A percentile compares a stretch with the other conserved stretches of the same genome.
Conservation (phyloP, 64 coral and sea anemone species). For the Exaiptasia diaphana region DNA sequence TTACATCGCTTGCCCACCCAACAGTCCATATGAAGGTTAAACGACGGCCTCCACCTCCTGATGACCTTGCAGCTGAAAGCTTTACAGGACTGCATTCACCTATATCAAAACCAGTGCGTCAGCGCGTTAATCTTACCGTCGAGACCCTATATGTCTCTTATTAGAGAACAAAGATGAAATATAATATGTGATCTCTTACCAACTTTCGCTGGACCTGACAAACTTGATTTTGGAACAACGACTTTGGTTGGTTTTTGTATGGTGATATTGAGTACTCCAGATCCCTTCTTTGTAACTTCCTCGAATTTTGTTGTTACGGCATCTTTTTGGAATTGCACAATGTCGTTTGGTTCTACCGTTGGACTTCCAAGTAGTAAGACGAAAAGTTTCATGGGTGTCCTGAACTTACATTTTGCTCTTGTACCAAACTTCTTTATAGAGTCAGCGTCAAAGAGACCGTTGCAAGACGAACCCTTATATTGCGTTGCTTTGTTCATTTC, state of each 20-base stretch:
- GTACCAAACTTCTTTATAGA: conserved; percentile 16
- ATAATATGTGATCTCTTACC: conserved; percentile 18
- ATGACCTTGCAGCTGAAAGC: conserved; percentile 24
- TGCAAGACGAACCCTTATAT: neutral
- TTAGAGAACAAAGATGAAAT: too few species aligned
- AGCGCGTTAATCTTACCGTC: too few species aligned
- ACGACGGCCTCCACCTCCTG: conserved; percentile 23
- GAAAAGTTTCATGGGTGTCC: neutral
- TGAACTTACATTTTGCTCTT: neutral
- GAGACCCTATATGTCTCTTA: too few species aligned
- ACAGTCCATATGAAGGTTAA: conserved; percentile 40
- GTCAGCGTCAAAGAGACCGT: conserved; percentile 5
- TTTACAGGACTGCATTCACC: conserved; percentile 15
- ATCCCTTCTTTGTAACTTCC: conserved; percentile 11
- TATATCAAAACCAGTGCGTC: neutral
- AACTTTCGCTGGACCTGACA: neutral
- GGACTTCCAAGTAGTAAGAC: conserved; percentile 15
- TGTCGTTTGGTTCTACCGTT: neutral
- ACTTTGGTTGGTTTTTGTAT: neutral
- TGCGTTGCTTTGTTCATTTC: neutral
- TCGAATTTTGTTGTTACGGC: conserved; percentile 9
- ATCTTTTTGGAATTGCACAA: conserved; percentile 21
- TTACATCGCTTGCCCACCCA: neutral
- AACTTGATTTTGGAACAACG: neutral
- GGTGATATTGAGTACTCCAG: neutral